Evolutionary conservation across 2,113 vertebrate species (phyloP).

Genomic region (Upupa epops): DNA sequence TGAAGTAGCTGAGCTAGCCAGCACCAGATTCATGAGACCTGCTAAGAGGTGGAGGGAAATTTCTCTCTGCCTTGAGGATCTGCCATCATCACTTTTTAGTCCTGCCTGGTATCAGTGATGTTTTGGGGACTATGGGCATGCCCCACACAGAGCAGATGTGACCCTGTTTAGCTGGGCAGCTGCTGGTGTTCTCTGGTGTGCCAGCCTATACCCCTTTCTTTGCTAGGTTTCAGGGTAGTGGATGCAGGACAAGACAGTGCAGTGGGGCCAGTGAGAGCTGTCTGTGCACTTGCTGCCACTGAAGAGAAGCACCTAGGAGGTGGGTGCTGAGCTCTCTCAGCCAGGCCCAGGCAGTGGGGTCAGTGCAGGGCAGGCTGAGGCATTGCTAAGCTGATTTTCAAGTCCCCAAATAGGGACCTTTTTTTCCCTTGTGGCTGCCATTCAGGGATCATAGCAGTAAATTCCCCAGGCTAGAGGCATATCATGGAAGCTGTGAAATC

Average conservation of each 20-base stretch:
- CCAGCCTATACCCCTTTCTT: fast-evolving
- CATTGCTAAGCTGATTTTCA: neutral
- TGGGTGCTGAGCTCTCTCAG: fast-evolving
- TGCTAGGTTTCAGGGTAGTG: too few relatives aligned
- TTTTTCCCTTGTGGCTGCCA: neutral
- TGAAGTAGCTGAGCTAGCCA: neutral
- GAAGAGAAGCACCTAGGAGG: fast-evolving
- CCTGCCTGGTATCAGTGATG: neutral
- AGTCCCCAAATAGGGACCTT: neutral
- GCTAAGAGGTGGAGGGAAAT: neutral
- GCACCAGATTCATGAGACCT: fast-evolving
- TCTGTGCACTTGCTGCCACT: neutral
- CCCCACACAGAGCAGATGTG: neutral
- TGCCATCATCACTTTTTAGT: neutral
- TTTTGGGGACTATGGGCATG: neutral
- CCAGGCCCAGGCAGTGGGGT: fast-evolving
- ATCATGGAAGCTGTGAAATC: neutral
- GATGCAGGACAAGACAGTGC: neutral
- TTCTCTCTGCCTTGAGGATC: too few relatives aligned
- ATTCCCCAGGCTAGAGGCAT: neutral
- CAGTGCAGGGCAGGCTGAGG: neutral
- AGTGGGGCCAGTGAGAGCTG: neutral
- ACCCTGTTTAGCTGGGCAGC: neutral
- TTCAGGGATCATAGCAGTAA: neutral
- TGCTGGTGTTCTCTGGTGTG: neutral